These are phyloP conservation scores for Drosophila falleni DNA, from an alignment of 2,888 invertebrate genomes.

Conservation along the genomic window DNA sequence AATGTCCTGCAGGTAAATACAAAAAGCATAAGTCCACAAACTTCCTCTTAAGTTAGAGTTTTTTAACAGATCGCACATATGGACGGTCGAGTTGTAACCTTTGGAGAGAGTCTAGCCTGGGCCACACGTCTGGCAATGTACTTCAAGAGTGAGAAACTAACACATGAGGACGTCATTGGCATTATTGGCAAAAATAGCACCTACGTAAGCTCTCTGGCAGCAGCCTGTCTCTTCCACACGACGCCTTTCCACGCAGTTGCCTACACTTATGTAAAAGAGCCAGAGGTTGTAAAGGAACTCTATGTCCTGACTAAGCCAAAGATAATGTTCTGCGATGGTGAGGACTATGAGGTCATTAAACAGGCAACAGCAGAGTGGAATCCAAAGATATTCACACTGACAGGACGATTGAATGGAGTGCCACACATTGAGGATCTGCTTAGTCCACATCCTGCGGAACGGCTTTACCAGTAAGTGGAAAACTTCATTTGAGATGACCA, in stretches of 20 bases:
- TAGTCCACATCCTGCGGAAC: conserved; percentile 53
- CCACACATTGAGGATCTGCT: conserved; percentile 56
- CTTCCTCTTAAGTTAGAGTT: background rate
- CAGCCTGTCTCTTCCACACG: conserved; percentile 59
- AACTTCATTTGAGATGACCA: no score
- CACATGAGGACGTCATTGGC: conserved; percentile 58
- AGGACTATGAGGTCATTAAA: conserved; percentile 57
- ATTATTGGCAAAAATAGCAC: conserved; percentile 60
- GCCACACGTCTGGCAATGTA: conserved; percentile 53
- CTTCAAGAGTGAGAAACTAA: conserved; percentile 55
- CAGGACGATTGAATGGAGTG: conserved; percentile 57
- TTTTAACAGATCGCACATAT: conserved; percentile 49
- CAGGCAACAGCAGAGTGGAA: conserved; percentile 56
- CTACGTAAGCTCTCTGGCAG: conserved; percentile 42
- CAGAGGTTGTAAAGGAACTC: conserved; percentile 47
- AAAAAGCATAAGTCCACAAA: background rate
- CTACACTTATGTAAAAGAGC: conserved; percentile 50
- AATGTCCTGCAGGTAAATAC: conserved; percentile 57
- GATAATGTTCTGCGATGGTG: conserved; percentile 70
- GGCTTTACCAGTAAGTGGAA: conserved; percentile 46
- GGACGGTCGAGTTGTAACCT: conserved; percentile 52
- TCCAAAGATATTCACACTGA: conserved; percentile 53
- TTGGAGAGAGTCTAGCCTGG: conserved; percentile 42
- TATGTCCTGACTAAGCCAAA: conserved; percentile 64
- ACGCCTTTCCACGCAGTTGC: conserved; percentile 65